phyloP scores from a whole-genome alignment of 1,140 invertebrate species.

The Drosophila asahinai region DNA sequence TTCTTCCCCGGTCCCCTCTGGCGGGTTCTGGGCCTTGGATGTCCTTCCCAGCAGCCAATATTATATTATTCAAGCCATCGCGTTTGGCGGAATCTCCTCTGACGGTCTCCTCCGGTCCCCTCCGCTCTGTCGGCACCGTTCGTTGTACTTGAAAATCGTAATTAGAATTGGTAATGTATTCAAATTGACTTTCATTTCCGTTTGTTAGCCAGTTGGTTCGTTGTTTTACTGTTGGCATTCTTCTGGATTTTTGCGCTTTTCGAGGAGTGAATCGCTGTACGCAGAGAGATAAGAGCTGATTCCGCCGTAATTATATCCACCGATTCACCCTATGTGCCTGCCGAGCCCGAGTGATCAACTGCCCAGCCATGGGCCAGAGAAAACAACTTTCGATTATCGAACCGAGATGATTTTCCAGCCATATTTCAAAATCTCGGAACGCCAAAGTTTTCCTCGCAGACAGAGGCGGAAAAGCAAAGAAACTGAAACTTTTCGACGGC shows the following conservation, averaged over 20 bases:
- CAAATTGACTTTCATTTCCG: conserved; percentile 85
- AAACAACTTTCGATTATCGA: conserved; percentile 50
- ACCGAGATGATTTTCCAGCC: conserved; percentile 52
- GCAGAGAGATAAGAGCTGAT: conserved; percentile 41
- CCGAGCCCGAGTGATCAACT: conserved; percentile 53
- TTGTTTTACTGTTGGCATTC: conserved; percentile 55
- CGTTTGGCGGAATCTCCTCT: conserved; percentile 53
- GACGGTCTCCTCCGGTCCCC: conserved; percentile 22
- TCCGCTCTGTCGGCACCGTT: conserved; percentile 33
- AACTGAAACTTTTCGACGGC: conserved; percentile 71
- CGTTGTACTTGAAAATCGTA: conserved; percentile 82
- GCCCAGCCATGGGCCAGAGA: conserved; percentile 19
- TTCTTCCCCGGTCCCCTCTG: conserved; percentile 6
- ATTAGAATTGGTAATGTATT: conserved; percentile 85
- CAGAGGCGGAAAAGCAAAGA: conserved; percentile 51
- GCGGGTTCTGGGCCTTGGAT: neutral
- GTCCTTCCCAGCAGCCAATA: conserved; percentile 60
- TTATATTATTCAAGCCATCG: conserved; percentile 81
- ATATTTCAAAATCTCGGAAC: conserved; percentile 75
- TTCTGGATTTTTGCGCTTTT: conserved; percentile 64
- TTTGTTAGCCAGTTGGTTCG: conserved; percentile 38
- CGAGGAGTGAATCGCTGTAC: conserved; percentile 7
- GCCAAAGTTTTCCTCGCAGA: conserved; percentile 47
- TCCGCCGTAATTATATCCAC: conserved; percentile 15
- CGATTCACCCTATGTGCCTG: conserved; percentile 5